Conservation (phyloP, 2,797 vertebrate species). For the Netta rufina region DNA sequence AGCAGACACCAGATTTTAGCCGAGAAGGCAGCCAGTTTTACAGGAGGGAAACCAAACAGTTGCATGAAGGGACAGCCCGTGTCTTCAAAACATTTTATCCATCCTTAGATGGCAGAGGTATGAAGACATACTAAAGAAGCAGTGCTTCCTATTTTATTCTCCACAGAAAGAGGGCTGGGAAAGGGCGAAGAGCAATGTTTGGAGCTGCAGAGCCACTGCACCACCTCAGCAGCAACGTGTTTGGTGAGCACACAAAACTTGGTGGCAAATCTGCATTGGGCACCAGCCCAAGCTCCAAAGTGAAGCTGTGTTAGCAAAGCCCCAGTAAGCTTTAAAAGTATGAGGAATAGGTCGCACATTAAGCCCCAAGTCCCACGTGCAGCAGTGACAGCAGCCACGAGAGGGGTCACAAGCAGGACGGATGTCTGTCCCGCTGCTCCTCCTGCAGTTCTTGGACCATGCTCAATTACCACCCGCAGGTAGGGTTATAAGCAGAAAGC, state of each 20-base stretch:
- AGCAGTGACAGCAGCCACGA: fast-evolving
- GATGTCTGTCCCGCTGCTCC: not conserved
- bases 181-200: not conserved
- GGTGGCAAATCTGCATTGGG: not conserved
- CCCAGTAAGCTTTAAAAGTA: not conserved
- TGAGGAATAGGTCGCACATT: not conserved
- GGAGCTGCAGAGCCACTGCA: not conserved
- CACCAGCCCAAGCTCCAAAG: not conserved
- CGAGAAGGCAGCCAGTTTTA: not conserved
- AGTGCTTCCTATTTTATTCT: not conserved
- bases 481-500: not conserved
- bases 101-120: not conserved
- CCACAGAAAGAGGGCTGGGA: not conserved
- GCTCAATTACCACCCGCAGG: not conserved
- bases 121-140: not conserved
- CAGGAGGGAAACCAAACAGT: slow-evolving; percentile 14
- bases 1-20: not conserved
- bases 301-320: not conserved
- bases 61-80: fast-evolving
- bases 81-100: not conserved
- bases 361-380: fast-evolving
- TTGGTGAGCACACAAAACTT: not conserved
- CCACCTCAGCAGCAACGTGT: not conserved
- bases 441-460: not conserved
- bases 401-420: fast-evolving